Conservation (phyloP, 2,797 vertebrate species). For the Bucorvus abyssinicus region DNA sequence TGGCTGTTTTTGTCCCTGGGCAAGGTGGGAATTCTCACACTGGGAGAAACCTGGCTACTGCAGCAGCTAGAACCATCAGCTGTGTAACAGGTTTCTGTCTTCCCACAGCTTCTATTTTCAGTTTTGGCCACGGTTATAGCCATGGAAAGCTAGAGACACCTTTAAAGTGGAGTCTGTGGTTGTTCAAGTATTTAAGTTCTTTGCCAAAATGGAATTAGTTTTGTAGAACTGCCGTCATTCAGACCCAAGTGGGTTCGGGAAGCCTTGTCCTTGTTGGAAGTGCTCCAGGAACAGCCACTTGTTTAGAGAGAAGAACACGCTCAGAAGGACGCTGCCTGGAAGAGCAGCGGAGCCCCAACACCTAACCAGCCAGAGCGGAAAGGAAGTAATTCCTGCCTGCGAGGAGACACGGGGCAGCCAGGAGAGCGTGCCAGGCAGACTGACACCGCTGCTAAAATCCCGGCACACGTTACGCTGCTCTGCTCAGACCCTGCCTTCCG, state of each 20-base stretch:
- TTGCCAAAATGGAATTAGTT: not conserved
- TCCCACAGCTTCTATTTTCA: not conserved
- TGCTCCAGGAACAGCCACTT: rapidly evolving
- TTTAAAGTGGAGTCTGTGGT: not conserved
- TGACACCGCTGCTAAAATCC: not conserved
- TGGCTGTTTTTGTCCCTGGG: not conserved
- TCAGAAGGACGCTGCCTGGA: not conserved
- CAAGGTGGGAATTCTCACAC: not conserved
- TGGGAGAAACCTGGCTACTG: not conserved
- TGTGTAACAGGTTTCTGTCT: not conserved
- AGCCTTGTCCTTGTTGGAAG: not conserved
- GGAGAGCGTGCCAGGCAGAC: not conserved
- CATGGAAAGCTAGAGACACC: not conserved
- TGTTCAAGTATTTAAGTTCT: not conserved
- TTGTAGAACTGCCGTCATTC: not conserved
- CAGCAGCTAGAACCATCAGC: not conserved
- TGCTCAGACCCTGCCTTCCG: rapidly evolving
- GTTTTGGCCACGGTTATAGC: not conserved
- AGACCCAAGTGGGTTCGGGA: not conserved
- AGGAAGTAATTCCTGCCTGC: not conserved
- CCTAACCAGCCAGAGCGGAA: not conserved
- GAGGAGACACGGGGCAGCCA: not conserved
- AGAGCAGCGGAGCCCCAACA: not conserved
- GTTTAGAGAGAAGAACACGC: not conserved
- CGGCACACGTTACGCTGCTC: not conserved